phyloP scores from a whole-genome alignment of 2,888 invertebrate species.

The Drosophila demipolita region DNA sequence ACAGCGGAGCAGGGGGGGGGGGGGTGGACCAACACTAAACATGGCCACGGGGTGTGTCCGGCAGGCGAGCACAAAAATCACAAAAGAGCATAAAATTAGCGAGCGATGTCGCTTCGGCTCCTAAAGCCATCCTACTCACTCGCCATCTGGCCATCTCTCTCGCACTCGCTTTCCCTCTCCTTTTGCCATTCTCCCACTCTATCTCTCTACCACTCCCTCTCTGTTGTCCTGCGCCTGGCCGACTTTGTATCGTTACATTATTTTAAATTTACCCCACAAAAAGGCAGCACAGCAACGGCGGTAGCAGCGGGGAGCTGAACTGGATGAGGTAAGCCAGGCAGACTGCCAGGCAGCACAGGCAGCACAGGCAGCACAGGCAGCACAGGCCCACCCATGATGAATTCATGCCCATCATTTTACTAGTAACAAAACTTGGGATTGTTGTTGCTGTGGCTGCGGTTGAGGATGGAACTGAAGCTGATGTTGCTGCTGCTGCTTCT shows the following conservation, averaged over 20 bases:
- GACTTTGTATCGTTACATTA: conserved; percentile 68
- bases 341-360: conserved; percentile 4
- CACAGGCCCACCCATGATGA: conserved; percentile 65
- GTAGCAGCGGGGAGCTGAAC: not conserved
- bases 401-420: conserved; percentile 78
- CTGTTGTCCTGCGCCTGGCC: conserved; percentile 7
- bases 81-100: conserved; percentile 81
- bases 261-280: conserved; percentile 68
- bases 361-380: conserved; percentile 22
- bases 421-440: conserved; percentile 75
- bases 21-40: conserved; percentile 63
- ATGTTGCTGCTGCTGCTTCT: conserved; percentile 8
- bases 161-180: not conserved
- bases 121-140: conserved; percentile 21
- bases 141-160: not conserved
- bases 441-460: conserved; percentile 54
- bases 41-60: conserved; percentile 76
- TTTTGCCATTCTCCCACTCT: not conserved
- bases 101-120: conserved; percentile 55
- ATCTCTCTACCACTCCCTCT: not conserved
- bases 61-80: conserved; percentile 73
- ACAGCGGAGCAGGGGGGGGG: conserved; percentile 4
- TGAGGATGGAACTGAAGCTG: conserved; percentile 20
- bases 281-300: conserved; percentile 14
- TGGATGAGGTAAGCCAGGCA: conserved; percentile 3